A percentile compares a stretch with the other conserved stretches of the same genome.
Evolutionary conservation across 2,888 invertebrate species (phyloP).

Genomic region (Trissolcus brochymenae): DNA sequence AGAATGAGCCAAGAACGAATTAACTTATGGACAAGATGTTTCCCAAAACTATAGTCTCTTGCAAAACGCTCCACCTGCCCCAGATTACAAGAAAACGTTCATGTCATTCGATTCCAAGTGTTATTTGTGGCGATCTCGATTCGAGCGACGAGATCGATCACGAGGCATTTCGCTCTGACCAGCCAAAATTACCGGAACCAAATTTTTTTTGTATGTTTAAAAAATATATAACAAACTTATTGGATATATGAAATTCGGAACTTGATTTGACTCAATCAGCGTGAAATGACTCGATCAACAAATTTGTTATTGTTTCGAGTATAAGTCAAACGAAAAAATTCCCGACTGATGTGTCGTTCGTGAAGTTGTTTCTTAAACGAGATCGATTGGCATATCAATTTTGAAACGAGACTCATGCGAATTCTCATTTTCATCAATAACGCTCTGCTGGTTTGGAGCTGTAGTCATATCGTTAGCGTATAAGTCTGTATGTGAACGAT

Average conservation of each 20-base stretch:
- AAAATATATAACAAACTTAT: not conserved
- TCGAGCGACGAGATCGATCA: slow-evolving; percentile 24
- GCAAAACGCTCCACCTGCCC: slow-evolving; percentile 65
- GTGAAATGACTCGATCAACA: slow-evolving; percentile 32
- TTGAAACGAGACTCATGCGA: slow-evolving; percentile 62
- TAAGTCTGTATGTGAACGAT: slow-evolving; percentile 74
- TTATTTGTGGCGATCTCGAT: slow-evolving; percentile 38
- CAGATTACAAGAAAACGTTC: slow-evolving; percentile 37
- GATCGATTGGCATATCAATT: slow-evolving; percentile 59
- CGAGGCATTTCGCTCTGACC: slow-evolving; percentile 43
- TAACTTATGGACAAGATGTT: slow-evolving; percentile 43
- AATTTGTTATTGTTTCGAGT: slow-evolving; percentile 28
- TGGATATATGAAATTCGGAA: slow-evolving; percentile 4
- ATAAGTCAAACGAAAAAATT: slow-evolving; percentile 42
- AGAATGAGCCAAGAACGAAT: slow-evolving; percentile 47
- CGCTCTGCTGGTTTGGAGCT: slow-evolving; percentile 75
- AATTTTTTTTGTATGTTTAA: not conserved
- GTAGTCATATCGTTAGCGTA: slow-evolving; percentile 75
- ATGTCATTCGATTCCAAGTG: slow-evolving; percentile 53
- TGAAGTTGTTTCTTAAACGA: slow-evolving; percentile 46
- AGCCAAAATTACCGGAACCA: slow-evolving; percentile 1
- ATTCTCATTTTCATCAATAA: slow-evolving; percentile 72
- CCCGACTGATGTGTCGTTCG: slow-evolving; percentile 43
- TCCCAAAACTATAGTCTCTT: slow-evolving; percentile 53
- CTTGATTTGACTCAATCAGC: slow-evolving; percentile 19